Evolutionary conservation across 2,888 invertebrate species (phyloP), one percentile per base, ranked within the genome.

Genomic region (Aspidiotus destructor): DNA sequence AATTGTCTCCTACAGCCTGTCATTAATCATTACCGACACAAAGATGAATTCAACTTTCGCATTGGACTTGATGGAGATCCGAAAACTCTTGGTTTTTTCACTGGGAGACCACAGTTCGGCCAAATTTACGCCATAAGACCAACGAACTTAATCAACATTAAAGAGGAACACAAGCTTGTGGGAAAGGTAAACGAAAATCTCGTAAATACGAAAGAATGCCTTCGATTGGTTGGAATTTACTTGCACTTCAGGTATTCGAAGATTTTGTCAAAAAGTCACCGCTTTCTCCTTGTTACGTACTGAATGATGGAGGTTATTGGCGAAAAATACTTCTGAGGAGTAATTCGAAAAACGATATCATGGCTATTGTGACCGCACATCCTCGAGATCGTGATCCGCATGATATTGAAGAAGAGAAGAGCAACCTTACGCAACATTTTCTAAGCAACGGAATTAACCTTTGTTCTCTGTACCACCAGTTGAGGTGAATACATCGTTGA

Each of bases 231-330:
- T 28, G 28, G 28, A 28, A 28, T 28, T 28, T 5, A 28, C 28
- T 28, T 72, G 67, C 55, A 52, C 68, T 70, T 41, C 64, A 77
- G 77, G 71, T 73, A 58, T 77, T 89, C 75, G 85, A 94, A 81
- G 81, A 86, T 40, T 91, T 86, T 77, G 83, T 95, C 0, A 81
- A 85, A 40, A 78, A 80, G 11, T 88, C 89, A 0, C 78, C 82
- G 54, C 80, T 88, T 74, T 76, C 82, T 67, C 88, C 89, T 0
- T 97, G 88, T 75, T 86, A 92, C 75, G 88, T 89, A 70, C 85
- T 86, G 70, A 89, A 92, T 76, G 81, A 76, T 41, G 75, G 76
- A 7, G 83, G 83, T 8, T 76, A 80, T 74, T 84, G 83, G 83
- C 75, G 80, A 71, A 77, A 77, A 73, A 71, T 82, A 61, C 76